These are phyloP conservation scores for Solenopsis invicta DNA, from an alignment of 1,140 invertebrate species.

Conservation along the genomic window DNA sequence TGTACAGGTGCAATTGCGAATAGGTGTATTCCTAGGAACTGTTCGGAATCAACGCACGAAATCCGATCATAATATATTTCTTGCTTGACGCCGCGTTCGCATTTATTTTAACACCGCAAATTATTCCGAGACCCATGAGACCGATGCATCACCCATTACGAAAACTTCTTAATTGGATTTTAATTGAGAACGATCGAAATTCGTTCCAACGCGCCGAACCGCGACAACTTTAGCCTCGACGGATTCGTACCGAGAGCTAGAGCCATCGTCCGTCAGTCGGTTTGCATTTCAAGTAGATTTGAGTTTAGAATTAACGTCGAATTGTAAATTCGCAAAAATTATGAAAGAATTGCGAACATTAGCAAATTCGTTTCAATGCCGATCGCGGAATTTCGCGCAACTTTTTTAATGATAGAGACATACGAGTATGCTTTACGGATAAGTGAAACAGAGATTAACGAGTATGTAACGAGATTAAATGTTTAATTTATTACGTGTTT, in stretches of 20 bases:
- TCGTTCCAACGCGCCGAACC: not conserved
- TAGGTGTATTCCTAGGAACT: slow-evolving; percentile 57
- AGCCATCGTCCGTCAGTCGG: not conserved
- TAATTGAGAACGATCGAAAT: slow-evolving; percentile 46
- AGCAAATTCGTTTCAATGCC: not conserved
- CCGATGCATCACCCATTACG: slow-evolving; percentile 48
- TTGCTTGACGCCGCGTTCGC: slow-evolving; percentile 6
- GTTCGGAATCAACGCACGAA: slow-evolving; percentile 7
- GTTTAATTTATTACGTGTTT: slow-evolving; percentile 47
- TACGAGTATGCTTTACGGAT: not conserved
- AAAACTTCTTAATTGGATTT: slow-evolving; percentile 47
- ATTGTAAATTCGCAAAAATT: not conserved
- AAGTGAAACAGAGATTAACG: slow-evolving; percentile 3
- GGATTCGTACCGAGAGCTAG: not conserved
- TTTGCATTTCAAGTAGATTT: not conserved
- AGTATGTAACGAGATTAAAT: slow-evolving; percentile 12
- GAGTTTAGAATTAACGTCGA: not conserved
- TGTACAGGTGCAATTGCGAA: slow-evolving; percentile 61
- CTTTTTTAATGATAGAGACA: not conserved
- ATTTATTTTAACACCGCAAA: slow-evolving; percentile 66
- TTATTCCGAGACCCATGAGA: slow-evolving; percentile 40
- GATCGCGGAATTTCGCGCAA: not conserved
- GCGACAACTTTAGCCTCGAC: not conserved
- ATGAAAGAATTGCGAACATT: not conserved
- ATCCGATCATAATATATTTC: slow-evolving; percentile 63